Evolutionary conservation across 2,888 invertebrate species (phyloP), one percentile per base, ranked within the genome.

Genomic region (Fragum sueziense): DNA sequence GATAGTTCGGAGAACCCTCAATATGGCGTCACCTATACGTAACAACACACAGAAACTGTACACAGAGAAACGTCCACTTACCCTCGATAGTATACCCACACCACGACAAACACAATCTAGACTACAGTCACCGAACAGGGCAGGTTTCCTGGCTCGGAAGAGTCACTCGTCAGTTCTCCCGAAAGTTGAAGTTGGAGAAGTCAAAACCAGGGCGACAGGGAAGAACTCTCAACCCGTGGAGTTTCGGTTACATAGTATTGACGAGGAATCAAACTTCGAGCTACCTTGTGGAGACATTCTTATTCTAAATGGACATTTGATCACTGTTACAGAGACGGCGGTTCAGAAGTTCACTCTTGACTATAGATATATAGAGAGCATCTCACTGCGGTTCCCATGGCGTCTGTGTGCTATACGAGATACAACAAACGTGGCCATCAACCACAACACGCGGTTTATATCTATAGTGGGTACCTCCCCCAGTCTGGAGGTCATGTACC

Each of bases 381-480:
- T 84, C 1, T 52, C 72, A 14, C 54, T 84, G 27, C 47, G 74
- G 17, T 84, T 68, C 70, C 84, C 84, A 37, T 84, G 84, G 84
- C 74, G 81, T 29, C 61, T 84, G 41, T 84, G 84, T 34, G 78
- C 77, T 11, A 77, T 84, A 33, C 77, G 71, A 51, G 79, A 82
- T 34, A 75, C 81, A 0, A 65, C 59, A 11, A 74, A 79, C 59
- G 73, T 84, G 25, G 81, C 81, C 2, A 70, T 84, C 17, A 84
- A 84, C 25, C 84, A 84, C 57, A 84, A 84, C 37, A 84, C 81
- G 7, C 75, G 84, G 2, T 84, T 82, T 33, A 77, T 84, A 14
- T 79, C 84, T 4, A 82, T 84, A 2, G 71, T 84, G 2, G 62
- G 61, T 27, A 84, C 84, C 1, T 68, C 72, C 9, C 84, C 84